phyloP scores from a whole-genome alignment of 2,888 invertebrate genomes.

The Seira sanloemensis region DNA sequence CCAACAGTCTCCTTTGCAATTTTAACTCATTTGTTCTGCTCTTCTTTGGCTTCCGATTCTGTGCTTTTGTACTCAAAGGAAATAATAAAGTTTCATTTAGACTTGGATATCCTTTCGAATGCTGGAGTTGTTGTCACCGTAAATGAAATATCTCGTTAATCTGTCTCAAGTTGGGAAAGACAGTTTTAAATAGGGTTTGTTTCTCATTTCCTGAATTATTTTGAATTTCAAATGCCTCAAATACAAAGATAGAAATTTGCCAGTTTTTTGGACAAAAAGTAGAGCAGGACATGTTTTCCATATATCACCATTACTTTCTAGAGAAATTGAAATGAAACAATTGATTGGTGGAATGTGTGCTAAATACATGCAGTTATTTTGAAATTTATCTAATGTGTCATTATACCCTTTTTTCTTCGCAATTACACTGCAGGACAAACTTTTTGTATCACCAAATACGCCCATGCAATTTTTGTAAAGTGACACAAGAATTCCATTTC shows the following conservation, averaged over 20 bases:
- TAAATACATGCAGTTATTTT: not conserved
- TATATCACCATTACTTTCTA: too few relatives aligned
- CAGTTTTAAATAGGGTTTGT: constrained; percentile 2
- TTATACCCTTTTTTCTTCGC: too few relatives aligned
- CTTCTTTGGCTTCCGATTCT: constrained; percentile 14
- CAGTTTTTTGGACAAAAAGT: too few relatives aligned
- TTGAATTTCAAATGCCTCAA: constrained; percentile 17
- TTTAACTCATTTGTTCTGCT: constrained; percentile 47
- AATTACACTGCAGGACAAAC: too few relatives aligned
- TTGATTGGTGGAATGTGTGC: too few relatives aligned
- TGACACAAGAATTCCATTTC: too few relatives aligned
- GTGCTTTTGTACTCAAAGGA: not conserved
- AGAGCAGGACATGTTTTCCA: too few relatives aligned
- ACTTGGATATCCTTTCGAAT: not conserved
- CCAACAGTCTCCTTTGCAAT: constrained; percentile 9
- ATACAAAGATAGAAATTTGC: too few relatives aligned
- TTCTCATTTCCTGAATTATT: not conserved
- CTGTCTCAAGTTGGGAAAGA: constrained; percentile 28
- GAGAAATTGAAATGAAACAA: too few relatives aligned
- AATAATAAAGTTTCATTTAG: constrained; percentile 15
- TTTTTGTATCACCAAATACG: too few relatives aligned
- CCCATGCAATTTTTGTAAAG: too few relatives aligned
- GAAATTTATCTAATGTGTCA: not conserved
- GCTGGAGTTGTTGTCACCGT: constrained; percentile 24
- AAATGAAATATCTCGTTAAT: constrained; percentile 57